Evolutionary conservation across 2,888 invertebrate genomes (phyloP).

Genomic region (Heliconius cydno): DNA sequence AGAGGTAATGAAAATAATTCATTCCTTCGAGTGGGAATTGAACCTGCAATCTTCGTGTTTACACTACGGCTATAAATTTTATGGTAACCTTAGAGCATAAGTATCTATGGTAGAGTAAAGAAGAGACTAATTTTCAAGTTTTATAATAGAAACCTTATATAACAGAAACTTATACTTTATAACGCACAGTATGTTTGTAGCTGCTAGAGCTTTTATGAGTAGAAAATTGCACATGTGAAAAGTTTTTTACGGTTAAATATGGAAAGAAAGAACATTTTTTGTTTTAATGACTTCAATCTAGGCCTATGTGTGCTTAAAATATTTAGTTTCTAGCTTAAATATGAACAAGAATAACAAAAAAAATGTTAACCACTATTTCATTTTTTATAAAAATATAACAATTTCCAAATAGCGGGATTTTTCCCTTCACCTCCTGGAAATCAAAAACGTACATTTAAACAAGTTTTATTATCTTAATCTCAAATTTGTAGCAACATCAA

Average conservation of each 20-base stretch:
- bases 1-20: no score
- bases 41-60: no score
- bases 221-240: neutral
- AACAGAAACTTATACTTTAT: neutral
- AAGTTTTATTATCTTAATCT: no score
- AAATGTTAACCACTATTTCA: neutral
- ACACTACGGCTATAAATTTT: no score
- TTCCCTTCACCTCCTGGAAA: no score
- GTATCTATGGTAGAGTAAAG: neutral
- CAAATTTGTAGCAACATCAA: neutral
- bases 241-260: neutral
- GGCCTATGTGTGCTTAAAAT: neutral
- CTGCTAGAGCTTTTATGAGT: neutral
- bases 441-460: no score
- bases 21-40: no score
- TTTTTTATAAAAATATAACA: neutral
- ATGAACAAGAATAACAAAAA: no score
- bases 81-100: no score
- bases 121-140: neutral
- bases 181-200: neutral
- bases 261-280: neutral
- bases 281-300: no score
- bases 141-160: neutral
- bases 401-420: neutral
- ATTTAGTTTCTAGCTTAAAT: neutral